Conservation (phyloP, 2,797 vertebrate genomes). For the Oceanodroma leucorhoa region DNA sequence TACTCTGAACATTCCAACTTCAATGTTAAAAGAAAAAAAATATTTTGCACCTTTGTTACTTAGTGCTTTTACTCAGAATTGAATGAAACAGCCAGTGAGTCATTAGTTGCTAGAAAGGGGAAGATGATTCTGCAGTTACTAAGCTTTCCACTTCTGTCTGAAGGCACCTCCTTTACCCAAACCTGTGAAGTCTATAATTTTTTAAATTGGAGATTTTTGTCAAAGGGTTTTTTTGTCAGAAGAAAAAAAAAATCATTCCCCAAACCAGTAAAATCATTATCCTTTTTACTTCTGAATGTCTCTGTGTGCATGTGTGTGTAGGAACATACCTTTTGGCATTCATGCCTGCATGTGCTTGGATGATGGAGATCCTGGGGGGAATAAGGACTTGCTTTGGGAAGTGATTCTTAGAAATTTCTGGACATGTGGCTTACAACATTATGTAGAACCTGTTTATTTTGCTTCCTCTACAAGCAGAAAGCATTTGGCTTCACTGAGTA, state of each 20-base stretch:
- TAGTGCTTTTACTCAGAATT: not conserved
- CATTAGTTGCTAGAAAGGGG: not conserved
- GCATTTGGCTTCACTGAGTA: not conserved
- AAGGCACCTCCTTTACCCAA: not conserved
- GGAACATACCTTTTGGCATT: not conserved
- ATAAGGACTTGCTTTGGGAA: not conserved
- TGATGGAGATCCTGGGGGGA: not conserved
- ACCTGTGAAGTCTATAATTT: not conserved
- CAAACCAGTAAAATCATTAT: not conserved
- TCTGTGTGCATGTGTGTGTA: not conserved
- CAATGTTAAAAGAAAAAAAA: not conserved
- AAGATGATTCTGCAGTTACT: not conserved
- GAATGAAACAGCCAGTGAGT: not conserved
- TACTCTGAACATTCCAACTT: not conserved
- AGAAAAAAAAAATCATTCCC: not conserved
- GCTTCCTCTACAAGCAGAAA: not conserved
- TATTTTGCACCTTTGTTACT: not conserved
- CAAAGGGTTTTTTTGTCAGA: not conserved
- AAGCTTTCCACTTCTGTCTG: not conserved
- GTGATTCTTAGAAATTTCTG: not conserved
- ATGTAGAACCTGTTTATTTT: not conserved
- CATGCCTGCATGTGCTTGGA: not conserved
- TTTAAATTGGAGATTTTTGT: not conserved
- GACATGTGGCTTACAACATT: accelerated
- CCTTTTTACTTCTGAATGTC: not conserved